Percentiles rank a stretch among this genome's conserved stretches.
Evolutionary conservation across 2,888 invertebrate genomes (phyloP).

Genomic region (Chrysina gloriosa): DNA sequence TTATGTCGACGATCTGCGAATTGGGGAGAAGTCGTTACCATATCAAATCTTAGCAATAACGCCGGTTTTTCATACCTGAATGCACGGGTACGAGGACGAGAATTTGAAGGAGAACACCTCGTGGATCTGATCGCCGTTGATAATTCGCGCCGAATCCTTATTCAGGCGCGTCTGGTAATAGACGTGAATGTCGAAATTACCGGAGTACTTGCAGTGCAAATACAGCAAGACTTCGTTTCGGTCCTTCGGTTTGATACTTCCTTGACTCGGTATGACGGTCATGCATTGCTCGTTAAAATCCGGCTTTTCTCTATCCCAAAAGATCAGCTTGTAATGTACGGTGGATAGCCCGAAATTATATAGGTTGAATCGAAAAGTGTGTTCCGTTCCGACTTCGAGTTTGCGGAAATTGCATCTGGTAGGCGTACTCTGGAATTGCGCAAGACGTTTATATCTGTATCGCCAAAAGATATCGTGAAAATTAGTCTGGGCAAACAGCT

Average conservation of each 20-base stretch:
- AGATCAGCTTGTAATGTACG: constrained; percentile 59
- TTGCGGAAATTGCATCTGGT: constrained; percentile 58
- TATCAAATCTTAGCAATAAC: not conserved
- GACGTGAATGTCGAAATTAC: constrained; percentile 57
- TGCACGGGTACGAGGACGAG: constrained; percentile 57
- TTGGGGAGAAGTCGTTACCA: not conserved
- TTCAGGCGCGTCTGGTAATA: constrained; percentile 58
- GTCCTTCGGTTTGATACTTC: constrained; percentile 55
- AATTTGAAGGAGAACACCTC: constrained; percentile 56
- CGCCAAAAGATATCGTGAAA: too few relatives aligned
- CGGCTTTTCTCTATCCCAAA: constrained; percentile 38
- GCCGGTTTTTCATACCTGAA: constrained; percentile 57
- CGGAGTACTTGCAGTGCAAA: constrained; percentile 55
- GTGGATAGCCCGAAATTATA: constrained; percentile 63
- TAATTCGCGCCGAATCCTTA: constrained; percentile 46
- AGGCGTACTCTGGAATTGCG: constrained; percentile 60
- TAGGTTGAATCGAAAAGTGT: constrained; percentile 57
- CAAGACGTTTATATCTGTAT: not conserved
- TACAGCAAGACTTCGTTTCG: constrained; percentile 55
- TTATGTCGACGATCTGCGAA: constrained; percentile 60
- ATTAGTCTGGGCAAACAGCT: too few relatives aligned
- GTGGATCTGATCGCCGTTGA: constrained; percentile 49
- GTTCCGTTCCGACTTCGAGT: constrained; percentile 53
- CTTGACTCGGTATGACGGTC: constrained; percentile 44
- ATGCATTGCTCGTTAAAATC: constrained; percentile 34